Percentiles rank a stretch among this genome's conserved stretches.
Conservation (phyloP, 2,113 vertebrate species). For the Chamaetylas fuelleborni region DNA sequence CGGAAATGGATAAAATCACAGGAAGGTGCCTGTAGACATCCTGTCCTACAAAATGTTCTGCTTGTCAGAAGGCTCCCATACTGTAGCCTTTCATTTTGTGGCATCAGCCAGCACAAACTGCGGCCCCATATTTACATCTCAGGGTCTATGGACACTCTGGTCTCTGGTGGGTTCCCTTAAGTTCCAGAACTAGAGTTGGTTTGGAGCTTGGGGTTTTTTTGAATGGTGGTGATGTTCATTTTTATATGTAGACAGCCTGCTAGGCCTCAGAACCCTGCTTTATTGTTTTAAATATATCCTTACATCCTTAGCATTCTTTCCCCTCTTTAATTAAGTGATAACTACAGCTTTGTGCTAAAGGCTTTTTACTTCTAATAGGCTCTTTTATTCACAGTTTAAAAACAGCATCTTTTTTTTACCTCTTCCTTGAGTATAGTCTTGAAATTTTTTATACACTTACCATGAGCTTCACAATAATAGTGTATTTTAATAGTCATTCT, state of each 20-base stretch:
- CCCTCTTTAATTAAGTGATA: neutral
- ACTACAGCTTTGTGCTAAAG: neutral
- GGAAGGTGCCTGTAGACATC: neutral
- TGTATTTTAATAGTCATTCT: neutral
- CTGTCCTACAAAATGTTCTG: neutral
- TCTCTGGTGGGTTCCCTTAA: neutral
- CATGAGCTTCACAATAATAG: neutral
- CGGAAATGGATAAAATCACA: neutral
- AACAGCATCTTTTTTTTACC: neutral
- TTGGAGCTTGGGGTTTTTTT: neutral
- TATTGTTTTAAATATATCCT: neutral
- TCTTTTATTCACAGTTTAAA: slow-evolving; percentile 6
- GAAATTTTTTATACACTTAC: neutral
- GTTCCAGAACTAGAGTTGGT: neutral
- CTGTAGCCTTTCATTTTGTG: neutral
- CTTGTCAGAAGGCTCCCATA: neutral
- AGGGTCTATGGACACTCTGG: fast-evolving
- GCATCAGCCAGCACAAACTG: neutral
- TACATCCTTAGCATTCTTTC: neutral
- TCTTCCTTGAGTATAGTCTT: neutral
- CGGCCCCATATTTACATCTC: neutral
- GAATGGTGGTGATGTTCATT: neutral
- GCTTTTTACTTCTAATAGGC: neutral
- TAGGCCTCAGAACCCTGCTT: neutral
- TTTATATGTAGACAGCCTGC: neutral